These are phyloP conservation scores for Phymatocera aterrima DNA, from an alignment of 2,888 invertebrate species.

Conservation along the genomic window DNA sequence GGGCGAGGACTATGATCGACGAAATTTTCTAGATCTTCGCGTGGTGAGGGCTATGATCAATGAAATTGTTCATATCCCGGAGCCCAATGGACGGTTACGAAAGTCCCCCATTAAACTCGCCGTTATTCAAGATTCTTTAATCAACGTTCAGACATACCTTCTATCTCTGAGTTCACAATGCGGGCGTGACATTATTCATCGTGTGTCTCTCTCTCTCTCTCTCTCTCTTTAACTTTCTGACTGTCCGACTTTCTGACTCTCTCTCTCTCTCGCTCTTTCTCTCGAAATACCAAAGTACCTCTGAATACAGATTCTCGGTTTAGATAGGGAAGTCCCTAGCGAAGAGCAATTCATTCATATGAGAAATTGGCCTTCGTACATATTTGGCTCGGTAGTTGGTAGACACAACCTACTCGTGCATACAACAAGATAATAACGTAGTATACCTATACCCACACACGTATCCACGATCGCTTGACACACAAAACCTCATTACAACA, in stretches of 20 bases:
- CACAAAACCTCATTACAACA: too few relatives aligned
- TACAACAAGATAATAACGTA: background rate
- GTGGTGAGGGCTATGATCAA: too few relatives aligned
- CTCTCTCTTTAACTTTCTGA: constrained; percentile 15
- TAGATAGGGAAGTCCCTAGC: constrained; percentile 1
- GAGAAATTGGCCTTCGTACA: background rate
- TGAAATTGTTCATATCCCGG: too few relatives aligned
- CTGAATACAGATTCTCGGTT: background rate
- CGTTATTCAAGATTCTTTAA: too few relatives aligned
- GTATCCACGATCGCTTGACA: too few relatives aligned
- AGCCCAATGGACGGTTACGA: too few relatives aligned
- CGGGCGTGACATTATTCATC: constrained; percentile 7
- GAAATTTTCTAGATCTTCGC: too few relatives aligned
- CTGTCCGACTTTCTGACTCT: background rate
- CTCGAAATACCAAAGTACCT: constrained; percentile 3
- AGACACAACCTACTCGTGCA: background rate
- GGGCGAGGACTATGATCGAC: too few relatives aligned
- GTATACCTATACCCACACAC: background rate
- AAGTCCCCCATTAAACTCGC: too few relatives aligned
- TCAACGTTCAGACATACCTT: background rate
- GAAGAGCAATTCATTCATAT: background rate
- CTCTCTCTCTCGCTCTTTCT: background rate
- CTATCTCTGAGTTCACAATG: background rate
- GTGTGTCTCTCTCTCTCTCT: constrained; percentile 5
- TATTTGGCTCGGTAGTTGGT: background rate